phyloP scores from a whole-genome alignment of 2,888 invertebrate species.

The Macaria notata region DNA sequence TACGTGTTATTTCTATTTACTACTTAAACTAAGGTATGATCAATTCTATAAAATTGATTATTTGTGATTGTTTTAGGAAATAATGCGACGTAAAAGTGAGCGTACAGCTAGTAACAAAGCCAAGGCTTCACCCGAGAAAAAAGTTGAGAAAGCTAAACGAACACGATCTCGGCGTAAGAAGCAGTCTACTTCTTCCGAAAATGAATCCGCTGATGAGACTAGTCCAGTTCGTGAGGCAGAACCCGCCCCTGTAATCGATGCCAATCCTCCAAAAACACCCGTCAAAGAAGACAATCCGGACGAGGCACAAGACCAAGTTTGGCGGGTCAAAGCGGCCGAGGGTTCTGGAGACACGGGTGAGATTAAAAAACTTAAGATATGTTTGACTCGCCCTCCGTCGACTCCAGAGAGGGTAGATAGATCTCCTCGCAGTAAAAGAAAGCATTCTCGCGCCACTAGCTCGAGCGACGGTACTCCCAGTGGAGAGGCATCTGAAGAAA shows the following conservation, averaged over 20 bases:
- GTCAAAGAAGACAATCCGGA: conserved; percentile 62
- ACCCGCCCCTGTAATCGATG: conserved; percentile 45
- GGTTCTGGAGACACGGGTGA: conserved; percentile 77
- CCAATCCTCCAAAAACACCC: conserved; percentile 53
- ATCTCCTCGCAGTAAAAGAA: conserved; percentile 77
- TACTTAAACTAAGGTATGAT: neutral
- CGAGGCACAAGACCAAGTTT: conserved; percentile 71
- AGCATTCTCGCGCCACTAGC: conserved; percentile 75
- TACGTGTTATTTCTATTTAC: neutral
- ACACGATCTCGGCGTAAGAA: conserved; percentile 80
- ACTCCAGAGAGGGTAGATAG: conserved; percentile 78
- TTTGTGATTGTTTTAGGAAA: conserved; percentile 38
- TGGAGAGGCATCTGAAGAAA: conserved; percentile 70
- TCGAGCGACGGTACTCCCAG: conserved; percentile 73
- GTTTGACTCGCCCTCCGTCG: conserved; percentile 81
- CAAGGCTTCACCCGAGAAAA: conserved; percentile 85
- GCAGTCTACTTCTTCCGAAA: conserved; percentile 80
- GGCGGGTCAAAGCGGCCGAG: conserved; percentile 79
- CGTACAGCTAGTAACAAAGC: conserved; percentile 84
- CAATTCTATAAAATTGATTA: neutral
- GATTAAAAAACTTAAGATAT: conserved; percentile 85
- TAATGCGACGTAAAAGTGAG: conserved; percentile 91
- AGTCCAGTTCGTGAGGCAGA: conserved; percentile 49
- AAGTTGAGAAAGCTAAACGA: conserved; percentile 78
- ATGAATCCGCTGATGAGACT: conserved; percentile 70